Conservation (phyloP, 2,113 vertebrate species). For the Isichthys henryi region DNA sequence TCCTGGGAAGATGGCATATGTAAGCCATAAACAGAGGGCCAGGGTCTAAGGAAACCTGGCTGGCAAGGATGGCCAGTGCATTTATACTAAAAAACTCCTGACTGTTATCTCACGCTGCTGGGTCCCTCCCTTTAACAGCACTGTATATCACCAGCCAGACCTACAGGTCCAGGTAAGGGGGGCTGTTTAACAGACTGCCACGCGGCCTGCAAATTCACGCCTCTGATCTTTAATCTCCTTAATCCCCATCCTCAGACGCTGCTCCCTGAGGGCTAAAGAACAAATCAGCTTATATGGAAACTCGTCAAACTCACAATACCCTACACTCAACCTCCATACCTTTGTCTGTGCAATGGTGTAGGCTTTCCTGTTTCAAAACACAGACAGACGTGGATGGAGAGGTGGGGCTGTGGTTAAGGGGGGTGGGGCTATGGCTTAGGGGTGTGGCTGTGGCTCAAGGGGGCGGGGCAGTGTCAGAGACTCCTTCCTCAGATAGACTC, state of each 20-base stretch:
- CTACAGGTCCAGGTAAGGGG: neutral
- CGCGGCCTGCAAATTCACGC: neutral
- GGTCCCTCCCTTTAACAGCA: neutral
- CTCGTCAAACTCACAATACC: neutral
- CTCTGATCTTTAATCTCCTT: neutral
- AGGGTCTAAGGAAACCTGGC: neutral
- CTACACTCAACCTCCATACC: neutral
- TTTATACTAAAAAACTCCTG: neutral
- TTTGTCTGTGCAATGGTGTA: neutral
- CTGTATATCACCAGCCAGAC: neutral
- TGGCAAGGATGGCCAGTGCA: neutral
- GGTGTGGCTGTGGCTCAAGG: neutral
- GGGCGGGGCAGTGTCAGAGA: neutral
- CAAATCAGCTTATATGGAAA: neutral
- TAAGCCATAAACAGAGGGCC: neutral
- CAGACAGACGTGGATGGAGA: neutral
- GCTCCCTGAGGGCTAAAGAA: neutral
- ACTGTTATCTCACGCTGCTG: neutral
- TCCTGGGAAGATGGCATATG: neutral
- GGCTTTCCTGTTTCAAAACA: neutral
- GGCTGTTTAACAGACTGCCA: neutral
- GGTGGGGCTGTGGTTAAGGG: neutral
- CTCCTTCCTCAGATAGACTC: neutral
- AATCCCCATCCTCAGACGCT: neutral
- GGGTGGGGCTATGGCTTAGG: neutral